Percentiles rank a stretch among this genome's conserved stretches.
These are phyloP conservation scores for Rhogogaster chlorosoma DNA, from an alignment of 2,888 invertebrate genomes.

Conservation along the genomic window DNA sequence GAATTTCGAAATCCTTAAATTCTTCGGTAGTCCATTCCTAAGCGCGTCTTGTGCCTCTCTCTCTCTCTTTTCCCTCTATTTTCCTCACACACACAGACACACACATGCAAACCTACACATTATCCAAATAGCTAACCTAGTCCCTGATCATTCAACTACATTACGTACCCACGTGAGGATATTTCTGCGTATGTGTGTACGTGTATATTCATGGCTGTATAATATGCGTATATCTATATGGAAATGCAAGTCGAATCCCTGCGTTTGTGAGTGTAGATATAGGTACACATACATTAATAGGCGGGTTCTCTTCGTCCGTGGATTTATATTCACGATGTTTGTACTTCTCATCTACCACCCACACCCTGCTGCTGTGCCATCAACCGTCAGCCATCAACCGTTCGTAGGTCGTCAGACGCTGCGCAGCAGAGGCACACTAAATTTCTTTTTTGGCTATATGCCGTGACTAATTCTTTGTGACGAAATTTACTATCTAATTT, in stretches of 20 bases:
- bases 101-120: neutral
- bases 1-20: constrained; percentile 38
- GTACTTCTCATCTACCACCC: constrained; percentile 74
- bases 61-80: too few relatives aligned
- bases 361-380: constrained; percentile 40
- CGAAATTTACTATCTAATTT: constrained; percentile 70
- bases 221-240: constrained; percentile 1
- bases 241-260: constrained; percentile 15
- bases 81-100: neutral
- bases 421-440: constrained; percentile 55
- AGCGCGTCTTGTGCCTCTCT: neutral
- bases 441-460: constrained; percentile 58
- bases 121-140: neutral
- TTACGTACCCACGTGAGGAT: neutral
- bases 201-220: neutral
- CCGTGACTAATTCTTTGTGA: constrained; percentile 63
- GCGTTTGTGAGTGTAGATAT: neutral
- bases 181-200: neutral
- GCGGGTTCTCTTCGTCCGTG: constrained; percentile 18
- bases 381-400: constrained; percentile 4
- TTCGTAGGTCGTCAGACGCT: neutral
- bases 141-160: neutral
- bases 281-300: neutral
- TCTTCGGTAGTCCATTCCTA: constrained; percentile 35
- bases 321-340: constrained; percentile 67